Base-by-base conservation (phyloP, 2,797 vertebrate genomes). In the Hypotaenidia okinawae region DNA sequence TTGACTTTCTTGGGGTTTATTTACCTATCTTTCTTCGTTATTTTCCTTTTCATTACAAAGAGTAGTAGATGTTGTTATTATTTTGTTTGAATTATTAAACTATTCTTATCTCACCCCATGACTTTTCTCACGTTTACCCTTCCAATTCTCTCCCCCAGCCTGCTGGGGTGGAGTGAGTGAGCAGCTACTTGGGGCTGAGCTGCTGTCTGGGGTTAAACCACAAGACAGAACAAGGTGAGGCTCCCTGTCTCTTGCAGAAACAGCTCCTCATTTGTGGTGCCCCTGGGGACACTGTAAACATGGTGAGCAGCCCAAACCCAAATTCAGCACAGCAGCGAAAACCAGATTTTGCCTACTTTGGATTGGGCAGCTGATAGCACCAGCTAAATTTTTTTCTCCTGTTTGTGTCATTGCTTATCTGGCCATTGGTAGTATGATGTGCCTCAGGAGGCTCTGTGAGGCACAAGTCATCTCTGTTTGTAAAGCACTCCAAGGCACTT, bases 401-500 rank as follows among this genome's bases (percentile, higher is more conserved):
- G 6, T 47, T 59, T 63, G 17, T 87, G 41, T 35, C 41, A 28
- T n/a, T 84, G 27, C 59, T 89, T 84, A 43, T 39, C 37, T 75
- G 47, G 47, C 16, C 69, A 13, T 9, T 68, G 28, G 35, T 51
- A 66, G 55, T 51, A 33, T 3, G 24, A 62, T 5, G 11, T 15
- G 14, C 28, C 47, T 87, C n/a, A 45, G 67, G 66, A 88, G 63
- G 32, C 67, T 63, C 79, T 70, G 47, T 52, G 88, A 96, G 43
- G 70, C 77, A 66, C 25, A 55, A 96, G 18, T 70, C 39, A 89
- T 81, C 32, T 81, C 45, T 96, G 55, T 95, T 96, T 96, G 67
- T 51, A 87, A 73, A 95, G 81, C 88, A 90, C 83, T 94, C 70
- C 43, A 78, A 69, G 39, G 66, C 52, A 78, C 83, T 93, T 69